Evolutionary conservation across 2,113 vertebrate genomes (phyloP).

Genomic region (Chaetura pelagica): DNA sequence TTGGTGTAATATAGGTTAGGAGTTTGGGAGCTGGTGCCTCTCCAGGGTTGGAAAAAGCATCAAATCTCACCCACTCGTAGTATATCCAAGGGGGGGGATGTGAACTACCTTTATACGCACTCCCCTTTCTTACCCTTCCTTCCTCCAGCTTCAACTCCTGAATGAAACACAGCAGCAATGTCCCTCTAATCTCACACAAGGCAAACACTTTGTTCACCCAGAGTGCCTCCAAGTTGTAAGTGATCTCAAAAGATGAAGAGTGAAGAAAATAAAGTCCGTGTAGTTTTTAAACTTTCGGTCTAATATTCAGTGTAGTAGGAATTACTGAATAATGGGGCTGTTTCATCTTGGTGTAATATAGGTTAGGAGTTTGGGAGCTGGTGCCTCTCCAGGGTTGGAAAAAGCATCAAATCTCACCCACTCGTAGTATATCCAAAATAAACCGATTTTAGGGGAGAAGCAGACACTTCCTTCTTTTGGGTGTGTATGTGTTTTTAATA

Average conservation of each 20-base stretch:
- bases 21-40: background rate
- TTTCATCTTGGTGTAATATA: background rate
- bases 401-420: constrained; percentile 26
- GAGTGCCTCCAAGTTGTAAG: background rate
- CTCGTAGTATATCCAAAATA: background rate
- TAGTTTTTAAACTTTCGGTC: background rate
- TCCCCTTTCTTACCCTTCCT: background rate
- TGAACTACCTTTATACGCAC: background rate
- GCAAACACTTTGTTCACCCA: background rate
- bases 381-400: background rate
- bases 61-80: constrained; percentile 11
- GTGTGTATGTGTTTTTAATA: constrained; percentile 43
- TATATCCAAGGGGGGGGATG: no score
- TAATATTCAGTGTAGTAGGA: background rate
- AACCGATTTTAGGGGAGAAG: background rate
- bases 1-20: background rate
- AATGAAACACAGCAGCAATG: background rate
- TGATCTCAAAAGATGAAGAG: background rate
- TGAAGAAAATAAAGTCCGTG: background rate
- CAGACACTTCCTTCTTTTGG: constrained; percentile 40
- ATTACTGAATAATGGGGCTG: background rate
- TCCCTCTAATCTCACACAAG: background rate
- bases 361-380: background rate
- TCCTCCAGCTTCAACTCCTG: background rate
- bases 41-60: constrained; percentile 15